Conservation (phyloP, 2,888 invertebrate genomes). For the Orchesella flavescens region DNA sequence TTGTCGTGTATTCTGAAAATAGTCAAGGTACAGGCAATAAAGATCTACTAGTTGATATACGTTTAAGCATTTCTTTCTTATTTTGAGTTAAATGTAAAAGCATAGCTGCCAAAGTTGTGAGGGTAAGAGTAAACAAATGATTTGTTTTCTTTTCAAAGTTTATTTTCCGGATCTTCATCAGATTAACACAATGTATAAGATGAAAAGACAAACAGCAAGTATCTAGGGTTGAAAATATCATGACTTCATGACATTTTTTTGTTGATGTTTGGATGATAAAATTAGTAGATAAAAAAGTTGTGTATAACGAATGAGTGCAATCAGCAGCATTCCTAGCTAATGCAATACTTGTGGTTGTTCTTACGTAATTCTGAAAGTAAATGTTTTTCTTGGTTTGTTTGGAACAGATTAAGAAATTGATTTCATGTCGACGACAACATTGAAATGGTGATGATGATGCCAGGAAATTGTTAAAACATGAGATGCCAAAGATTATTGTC, state of each 20-base stretch:
- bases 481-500: too few species aligned
- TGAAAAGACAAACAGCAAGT: too few species aligned
- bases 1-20: too few species aligned
- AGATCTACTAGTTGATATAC: too few species aligned
- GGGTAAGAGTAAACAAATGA: conserved; percentile 31
- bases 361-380: too few species aligned
- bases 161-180: conserved; percentile 12
- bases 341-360: background rate
- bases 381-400: background rate
- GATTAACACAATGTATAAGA: background rate
- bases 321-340: conserved; percentile 19
- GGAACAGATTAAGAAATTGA: conserved; percentile 27
- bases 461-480: too few species aligned
- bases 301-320: background rate
- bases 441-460: background rate
- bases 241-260: background rate
- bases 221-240: background rate
- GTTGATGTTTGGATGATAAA: background rate
- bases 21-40: too few species aligned
- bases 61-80: too few species aligned
- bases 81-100: background rate
- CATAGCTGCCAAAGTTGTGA: conserved; percentile 3
- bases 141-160: conserved; percentile 31
- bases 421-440: conserved; percentile 19
- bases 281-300: background rate